phyloP scores from a whole-genome alignment of 2,888 invertebrate genomes.

The Thereva nobilitata region DNA sequence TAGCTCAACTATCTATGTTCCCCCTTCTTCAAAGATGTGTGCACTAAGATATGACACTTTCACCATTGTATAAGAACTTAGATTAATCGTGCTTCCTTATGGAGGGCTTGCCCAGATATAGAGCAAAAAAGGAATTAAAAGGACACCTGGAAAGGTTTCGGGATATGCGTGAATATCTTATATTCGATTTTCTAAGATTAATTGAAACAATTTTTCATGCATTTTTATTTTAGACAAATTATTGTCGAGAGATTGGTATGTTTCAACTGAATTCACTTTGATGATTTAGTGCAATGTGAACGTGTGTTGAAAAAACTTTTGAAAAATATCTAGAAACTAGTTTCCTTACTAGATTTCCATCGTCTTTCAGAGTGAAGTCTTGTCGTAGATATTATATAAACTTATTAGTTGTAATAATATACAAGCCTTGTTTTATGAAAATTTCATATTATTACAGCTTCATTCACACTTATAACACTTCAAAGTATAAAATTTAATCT shows the following conservation, averaged over 20 bases:
- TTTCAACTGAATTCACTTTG: too few relatives aligned
- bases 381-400: too few relatives aligned
- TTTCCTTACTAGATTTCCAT: too few relatives aligned
- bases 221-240: slow-evolving; percentile 23
- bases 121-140: background rate
- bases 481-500: too few relatives aligned
- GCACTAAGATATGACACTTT: slow-evolving; percentile 10
- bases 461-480: too few relatives aligned
- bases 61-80: slow-evolving; percentile 13
- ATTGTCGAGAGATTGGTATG: background rate
- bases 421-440: too few relatives aligned
- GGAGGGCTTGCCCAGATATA: background rate
- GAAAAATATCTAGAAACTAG: too few relatives aligned
- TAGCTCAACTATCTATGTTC: background rate
- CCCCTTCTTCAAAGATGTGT: background rate
- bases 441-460: too few relatives aligned
- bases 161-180: background rate
- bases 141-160: background rate
- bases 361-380: too few relatives aligned
- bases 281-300: too few relatives aligned
- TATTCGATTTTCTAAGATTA: slow-evolving; percentile 21
- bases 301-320: too few relatives aligned
- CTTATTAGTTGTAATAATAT: too few relatives aligned
- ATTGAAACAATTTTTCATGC: slow-evolving; percentile 26
- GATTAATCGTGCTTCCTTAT: slow-evolving; percentile 14